phyloP scores from a whole-genome alignment of 2,888 invertebrate genomes.

The Torymus aiolomorphi region DNA sequence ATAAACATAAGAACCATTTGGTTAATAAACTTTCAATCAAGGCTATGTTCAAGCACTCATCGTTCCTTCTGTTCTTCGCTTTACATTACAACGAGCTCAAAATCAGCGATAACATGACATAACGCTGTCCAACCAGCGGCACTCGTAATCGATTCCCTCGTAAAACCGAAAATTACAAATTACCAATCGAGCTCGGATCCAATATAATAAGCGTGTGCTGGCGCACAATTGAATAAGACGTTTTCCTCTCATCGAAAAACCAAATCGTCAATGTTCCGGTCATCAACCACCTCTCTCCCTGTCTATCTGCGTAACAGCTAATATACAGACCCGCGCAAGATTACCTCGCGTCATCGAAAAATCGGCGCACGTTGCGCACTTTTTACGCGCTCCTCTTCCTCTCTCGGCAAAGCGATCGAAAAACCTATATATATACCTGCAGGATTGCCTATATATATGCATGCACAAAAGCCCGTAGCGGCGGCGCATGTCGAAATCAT shows the following conservation, averaged over 20 bases:
- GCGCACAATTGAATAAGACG: constrained; percentile 17
- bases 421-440: neutral
- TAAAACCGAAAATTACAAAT: constrained; percentile 23
- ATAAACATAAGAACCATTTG: too few relatives aligned
- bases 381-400: neutral
- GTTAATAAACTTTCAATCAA: too few relatives aligned
- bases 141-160: too few relatives aligned
- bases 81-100: too few relatives aligned
- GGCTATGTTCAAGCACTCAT: too few relatives aligned
- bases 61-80: too few relatives aligned
- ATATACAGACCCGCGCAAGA: too few relatives aligned
- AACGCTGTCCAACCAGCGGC: too few relatives aligned
- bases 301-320: too few relatives aligned
- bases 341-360: constrained; percentile 20
- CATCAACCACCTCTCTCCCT: neutral
- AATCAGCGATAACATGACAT: too few relatives aligned
- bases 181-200: neutral
- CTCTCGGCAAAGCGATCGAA: neutral
- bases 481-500: constrained; percentile 41
- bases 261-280: neutral
- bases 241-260: neutral
- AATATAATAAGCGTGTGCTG: neutral
- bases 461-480: neutral
- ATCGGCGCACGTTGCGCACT: constrained; percentile 6
- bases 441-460: too few relatives aligned